Evolutionary conservation across 1,140 invertebrate species (phyloP), one percentile per base, ranked within the genome.

Genomic region (Ctenoplectra terminalis): DNA sequence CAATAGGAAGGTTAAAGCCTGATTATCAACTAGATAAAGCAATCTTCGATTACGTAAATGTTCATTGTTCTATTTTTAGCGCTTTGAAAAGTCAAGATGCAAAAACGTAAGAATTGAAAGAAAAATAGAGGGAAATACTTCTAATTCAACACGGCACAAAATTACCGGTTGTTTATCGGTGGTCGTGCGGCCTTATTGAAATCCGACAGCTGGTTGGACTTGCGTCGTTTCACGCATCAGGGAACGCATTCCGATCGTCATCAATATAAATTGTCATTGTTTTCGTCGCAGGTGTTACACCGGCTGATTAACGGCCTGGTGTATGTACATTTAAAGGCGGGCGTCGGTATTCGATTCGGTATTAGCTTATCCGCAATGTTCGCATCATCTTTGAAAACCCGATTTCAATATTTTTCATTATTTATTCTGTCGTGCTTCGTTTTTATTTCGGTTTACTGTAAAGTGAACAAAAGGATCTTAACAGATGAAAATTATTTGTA

Each of bases 181-280:
- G 66, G 70, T 74, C 61, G 76, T 61, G 72, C 50, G 52, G 46
- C 43, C 71, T 84, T 56, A 50, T 80, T 56, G 64, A 78, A 73
- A 48, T 66, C 70, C 63, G 56, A 82, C 79, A 86, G 85, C 74
- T 85, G 85, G 58, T 9, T 81, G 64, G 67, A 72, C 72, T 83
- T 43, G 60, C 79, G 43, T 72, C 67, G 71, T 85, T 85, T 85
- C 76, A 78, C 79, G 85, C 83, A 77, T 69, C 58, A 72, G 58
- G 56, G 70, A 74, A 69, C 69, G 71, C 85, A 86, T 87, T 87
- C 81, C 85, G 46, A 83, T 87, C 71, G 31, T 87, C 85, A 58
- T 85, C 80, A 56, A 79, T 79, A 85, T 86, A 82, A 85, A 85
- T 86, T 79, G 71, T 87, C 84, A 87, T 85, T 85, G 83, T 85